Conservation (phyloP, 2,888 invertebrate genomes). For the Phengaris alcon region DNA sequence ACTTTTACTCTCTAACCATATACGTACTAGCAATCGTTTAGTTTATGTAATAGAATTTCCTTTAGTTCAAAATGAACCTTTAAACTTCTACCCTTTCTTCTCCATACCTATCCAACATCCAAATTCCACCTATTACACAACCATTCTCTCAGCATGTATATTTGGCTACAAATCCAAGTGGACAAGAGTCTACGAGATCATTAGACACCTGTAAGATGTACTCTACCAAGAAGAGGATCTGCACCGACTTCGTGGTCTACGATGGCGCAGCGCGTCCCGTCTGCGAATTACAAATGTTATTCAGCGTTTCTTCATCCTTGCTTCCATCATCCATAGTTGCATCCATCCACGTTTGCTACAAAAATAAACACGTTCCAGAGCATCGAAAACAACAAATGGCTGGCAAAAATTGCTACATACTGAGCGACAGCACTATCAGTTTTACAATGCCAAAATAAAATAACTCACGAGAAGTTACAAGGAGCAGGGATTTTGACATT, state of each 20-base stretch:
- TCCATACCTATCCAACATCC: conserved; percentile 43
- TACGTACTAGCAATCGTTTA: no score
- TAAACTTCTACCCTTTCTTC: conserved; percentile 42
- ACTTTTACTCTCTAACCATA: no score
- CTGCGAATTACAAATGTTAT: conserved; percentile 37
- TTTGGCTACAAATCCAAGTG: conserved; percentile 40
- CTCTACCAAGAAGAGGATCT: conserved; percentile 34
- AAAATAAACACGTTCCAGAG: conserved; percentile 40
- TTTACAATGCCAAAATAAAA: conserved; percentile 36
- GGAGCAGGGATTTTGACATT: conserved; percentile 37
- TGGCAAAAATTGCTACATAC: conserved; percentile 31
- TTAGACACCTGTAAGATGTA: conserved; percentile 39
- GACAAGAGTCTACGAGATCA: conserved; percentile 40
- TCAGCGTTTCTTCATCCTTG: conserved; percentile 30
- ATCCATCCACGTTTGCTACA: conserved; percentile 39
- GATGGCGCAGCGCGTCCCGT: conserved; percentile 35
- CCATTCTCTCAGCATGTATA: conserved; percentile 44
- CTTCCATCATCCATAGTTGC: no score
- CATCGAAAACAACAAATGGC: conserved; percentile 37
- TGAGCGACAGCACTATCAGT: conserved; percentile 35
- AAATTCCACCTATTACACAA: conserved; percentile 40
- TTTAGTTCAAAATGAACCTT: conserved; percentile 33
- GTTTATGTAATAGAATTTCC: no score
- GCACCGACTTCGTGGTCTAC: conserved; percentile 37
- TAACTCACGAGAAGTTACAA: conserved; percentile 34